phyloP scores from a whole-genome alignment of 2,113 vertebrate genomes.

The Cyprinodon tularosa region DNA sequence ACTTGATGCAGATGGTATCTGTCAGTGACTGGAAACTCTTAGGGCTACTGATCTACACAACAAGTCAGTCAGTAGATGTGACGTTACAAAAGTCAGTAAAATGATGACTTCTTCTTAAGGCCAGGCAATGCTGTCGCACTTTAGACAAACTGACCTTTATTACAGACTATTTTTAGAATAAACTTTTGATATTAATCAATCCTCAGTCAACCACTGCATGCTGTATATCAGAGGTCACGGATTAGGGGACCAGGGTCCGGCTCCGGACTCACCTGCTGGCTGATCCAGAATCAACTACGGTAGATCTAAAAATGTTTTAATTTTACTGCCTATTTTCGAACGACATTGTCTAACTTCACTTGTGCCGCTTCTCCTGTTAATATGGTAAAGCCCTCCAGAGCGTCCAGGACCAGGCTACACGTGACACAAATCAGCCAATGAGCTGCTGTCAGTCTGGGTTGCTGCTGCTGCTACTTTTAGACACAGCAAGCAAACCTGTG shows the following conservation, averaged over 20 bases:
- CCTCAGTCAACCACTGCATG: neutral
- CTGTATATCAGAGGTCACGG: neutral
- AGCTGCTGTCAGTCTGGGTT: too few species aligned
- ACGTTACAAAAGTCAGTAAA: neutral
- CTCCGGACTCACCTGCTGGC: too few species aligned
- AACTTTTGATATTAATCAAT: neutral
- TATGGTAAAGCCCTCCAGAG: too few species aligned
- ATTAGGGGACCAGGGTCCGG: too few species aligned
- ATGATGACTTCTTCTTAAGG: neutral
- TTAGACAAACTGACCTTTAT: neutral
- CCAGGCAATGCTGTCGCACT: neutral
- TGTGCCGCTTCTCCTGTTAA: too few species aligned
- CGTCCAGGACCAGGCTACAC: too few species aligned
- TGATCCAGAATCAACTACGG: too few species aligned
- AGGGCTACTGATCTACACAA: conserved; percentile 15
- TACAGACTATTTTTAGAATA: neutral
- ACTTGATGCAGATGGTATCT: neutral
- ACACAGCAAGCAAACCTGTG: too few species aligned
- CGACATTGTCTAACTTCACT: too few species aligned
- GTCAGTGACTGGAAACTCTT: conserved; percentile 24
- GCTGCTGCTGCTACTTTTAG: too few species aligned
- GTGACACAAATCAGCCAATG: too few species aligned
- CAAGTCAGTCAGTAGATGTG: conserved; percentile 6
- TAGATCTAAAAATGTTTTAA: neutral
- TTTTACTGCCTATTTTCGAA: too few species aligned